A percentile compares a stretch with the other conserved stretches of the same genome.
These are phyloP conservation scores for Uloborus plumipes DNA, from an alignment of 2,888 invertebrate genomes.

Conservation along the genomic window DNA sequence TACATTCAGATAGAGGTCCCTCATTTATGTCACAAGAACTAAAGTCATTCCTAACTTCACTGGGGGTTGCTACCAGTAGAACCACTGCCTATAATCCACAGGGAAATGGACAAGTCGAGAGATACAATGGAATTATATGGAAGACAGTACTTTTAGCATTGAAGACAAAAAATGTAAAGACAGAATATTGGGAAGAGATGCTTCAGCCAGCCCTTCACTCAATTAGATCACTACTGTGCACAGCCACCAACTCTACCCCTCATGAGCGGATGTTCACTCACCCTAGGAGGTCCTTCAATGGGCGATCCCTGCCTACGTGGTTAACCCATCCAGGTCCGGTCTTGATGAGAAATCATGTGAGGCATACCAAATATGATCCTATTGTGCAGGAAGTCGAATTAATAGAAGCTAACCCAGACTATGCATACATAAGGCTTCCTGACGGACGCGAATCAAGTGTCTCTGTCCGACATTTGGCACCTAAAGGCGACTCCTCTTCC, in stretches of 20 bases:
- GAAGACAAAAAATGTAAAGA: slow-evolving; percentile 19
- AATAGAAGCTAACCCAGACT: slow-evolving; percentile 24
- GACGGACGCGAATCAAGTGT: slow-evolving; percentile 19
- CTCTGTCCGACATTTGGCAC: slow-evolving; percentile 13
- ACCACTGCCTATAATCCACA: slow-evolving; percentile 60
- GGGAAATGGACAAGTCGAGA: slow-evolving; percentile 65
- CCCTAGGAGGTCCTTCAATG: slow-evolving; percentile 40
- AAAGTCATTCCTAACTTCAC: slow-evolving; percentile 43
- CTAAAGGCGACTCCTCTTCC: background rate
- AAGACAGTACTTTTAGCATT: slow-evolving; percentile 49
- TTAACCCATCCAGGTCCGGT: slow-evolving; percentile 11
- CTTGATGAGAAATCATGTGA: slow-evolving; percentile 14
- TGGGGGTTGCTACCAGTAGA: slow-evolving; percentile 61
- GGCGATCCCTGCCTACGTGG: slow-evolving; percentile 45
- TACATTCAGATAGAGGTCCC: slow-evolving; percentile 64
- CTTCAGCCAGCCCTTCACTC: slow-evolving; percentile 65
- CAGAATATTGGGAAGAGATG: slow-evolving; percentile 46
- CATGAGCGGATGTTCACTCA: slow-evolving; percentile 51
- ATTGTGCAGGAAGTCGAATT: slow-evolving; percentile 24
- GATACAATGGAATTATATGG: slow-evolving; percentile 64
- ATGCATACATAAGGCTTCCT: slow-evolving; percentile 14
- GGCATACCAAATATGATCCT: slow-evolving; percentile 17
- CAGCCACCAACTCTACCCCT: slow-evolving; percentile 43
- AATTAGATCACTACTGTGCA: slow-evolving; percentile 61
- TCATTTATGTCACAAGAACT: slow-evolving; percentile 66